Conservation (phyloP, 2,113 vertebrate genomes). For the Grammomys dolichurus region DNA sequence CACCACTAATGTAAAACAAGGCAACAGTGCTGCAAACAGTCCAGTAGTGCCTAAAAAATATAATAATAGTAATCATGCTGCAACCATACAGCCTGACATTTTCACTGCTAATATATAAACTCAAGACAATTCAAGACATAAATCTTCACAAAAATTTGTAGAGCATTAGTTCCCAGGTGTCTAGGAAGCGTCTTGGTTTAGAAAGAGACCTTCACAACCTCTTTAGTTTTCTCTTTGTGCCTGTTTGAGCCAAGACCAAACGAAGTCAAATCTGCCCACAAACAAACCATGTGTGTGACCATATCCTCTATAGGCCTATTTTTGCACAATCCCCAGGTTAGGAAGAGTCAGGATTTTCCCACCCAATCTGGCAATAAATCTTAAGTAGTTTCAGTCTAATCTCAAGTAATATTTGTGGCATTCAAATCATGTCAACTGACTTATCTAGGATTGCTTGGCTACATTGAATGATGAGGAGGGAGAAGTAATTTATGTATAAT, state of each 20-base stretch:
- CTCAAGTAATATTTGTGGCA: neutral
- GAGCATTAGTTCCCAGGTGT: neutral
- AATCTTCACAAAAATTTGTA: neutral
- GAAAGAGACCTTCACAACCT: neutral
- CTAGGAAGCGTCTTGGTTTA: neutral
- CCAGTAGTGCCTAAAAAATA: neutral
- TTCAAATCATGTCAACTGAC: neutral
- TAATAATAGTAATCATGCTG: neutral
- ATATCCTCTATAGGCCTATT: neutral
- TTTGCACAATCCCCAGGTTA: neutral
- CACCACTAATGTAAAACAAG: rapidly evolving
- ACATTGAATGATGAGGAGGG: neutral
- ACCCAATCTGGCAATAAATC: neutral
- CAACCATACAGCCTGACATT: neutral
- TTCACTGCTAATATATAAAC: neutral
- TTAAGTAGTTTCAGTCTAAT: neutral
- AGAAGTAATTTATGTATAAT: neutral
- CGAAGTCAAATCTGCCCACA: neutral
- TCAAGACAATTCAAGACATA: neutral
- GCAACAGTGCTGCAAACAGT: neutral
- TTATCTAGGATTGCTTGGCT: neutral
- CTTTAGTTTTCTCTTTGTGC: neutral
- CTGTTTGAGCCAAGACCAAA: neutral
- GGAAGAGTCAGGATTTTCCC: neutral
- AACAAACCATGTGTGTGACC: too few relatives aligned